Percentiles rank a stretch among this genome's conserved stretches.
These are phyloP conservation scores for Clarias fuscus DNA, from an alignment of 2,797 vertebrate species.

Conservation along the genomic window DNA sequence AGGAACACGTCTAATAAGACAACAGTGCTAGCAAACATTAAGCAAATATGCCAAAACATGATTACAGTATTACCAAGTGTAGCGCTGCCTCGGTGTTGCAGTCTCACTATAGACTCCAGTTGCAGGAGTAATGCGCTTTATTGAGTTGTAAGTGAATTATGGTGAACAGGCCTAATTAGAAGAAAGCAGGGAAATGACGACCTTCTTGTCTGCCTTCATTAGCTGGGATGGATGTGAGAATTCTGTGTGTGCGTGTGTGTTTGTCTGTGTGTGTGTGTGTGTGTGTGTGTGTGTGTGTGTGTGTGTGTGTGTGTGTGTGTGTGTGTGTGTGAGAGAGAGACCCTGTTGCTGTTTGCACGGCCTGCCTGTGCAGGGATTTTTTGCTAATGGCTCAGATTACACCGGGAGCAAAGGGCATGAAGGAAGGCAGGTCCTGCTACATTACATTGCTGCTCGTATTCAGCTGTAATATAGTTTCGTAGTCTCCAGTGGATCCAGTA, in stretches of 20 bases:
- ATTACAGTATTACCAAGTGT: slow-evolving; percentile 17
- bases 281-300: not conserved
- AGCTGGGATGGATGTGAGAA: slow-evolving; percentile 42
- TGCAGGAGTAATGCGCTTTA: slow-evolving; percentile 13
- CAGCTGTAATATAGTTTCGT: slow-evolving; percentile 32
- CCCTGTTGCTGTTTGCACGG: slow-evolving; percentile 32
- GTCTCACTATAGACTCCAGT: slow-evolving; percentile 14
- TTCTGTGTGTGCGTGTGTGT: slow-evolving; percentile 24
- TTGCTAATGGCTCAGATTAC: slow-evolving; percentile 52
- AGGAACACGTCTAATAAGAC: slow-evolving; percentile 14
- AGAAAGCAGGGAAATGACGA: slow-evolving; percentile 64
- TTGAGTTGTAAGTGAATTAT: slow-evolving; percentile 50
- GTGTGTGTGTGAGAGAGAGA: not conserved
- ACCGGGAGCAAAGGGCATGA: slow-evolving; percentile 52
- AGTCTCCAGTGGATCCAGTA: not conserved
- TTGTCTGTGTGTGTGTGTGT: not conserved
- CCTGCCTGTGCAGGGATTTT: slow-evolving; percentile 27
- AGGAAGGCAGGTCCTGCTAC: slow-evolving; percentile 43
- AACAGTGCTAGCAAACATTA: slow-evolving; percentile 7
- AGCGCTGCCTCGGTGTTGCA: not conserved
- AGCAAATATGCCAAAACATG: slow-evolving; percentile 13
- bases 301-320: slow-evolving; percentile 14
- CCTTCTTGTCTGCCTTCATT: slow-evolving; percentile 55
- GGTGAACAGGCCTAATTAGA: slow-evolving; percentile 61
- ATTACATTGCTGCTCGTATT: slow-evolving; percentile 44